Conservation (phyloP, 2,888 invertebrate genomes). For the Deilephila porcellus region DNA sequence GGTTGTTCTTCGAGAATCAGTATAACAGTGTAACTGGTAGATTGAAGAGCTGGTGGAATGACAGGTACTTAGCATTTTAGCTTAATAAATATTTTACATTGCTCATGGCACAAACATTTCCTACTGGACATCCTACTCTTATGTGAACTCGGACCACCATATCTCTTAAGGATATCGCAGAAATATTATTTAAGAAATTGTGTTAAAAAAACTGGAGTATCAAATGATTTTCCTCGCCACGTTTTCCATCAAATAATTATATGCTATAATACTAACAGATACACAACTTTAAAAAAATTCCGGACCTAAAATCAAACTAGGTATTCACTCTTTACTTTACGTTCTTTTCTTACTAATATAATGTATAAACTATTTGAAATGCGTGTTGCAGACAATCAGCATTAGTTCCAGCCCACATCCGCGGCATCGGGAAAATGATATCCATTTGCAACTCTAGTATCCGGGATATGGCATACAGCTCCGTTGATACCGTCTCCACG, state of each 20-base stretch:
- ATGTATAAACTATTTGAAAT: slow-evolving; percentile 21
- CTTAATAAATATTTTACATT: neutral
- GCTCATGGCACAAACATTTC: neutral
- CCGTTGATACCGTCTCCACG: slow-evolving; percentile 94
- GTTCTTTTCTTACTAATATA: neutral
- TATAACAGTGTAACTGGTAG: slow-evolving; percentile 68
- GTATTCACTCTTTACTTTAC: too few relatives aligned
- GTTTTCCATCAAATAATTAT: too few relatives aligned
- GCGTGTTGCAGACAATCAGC: slow-evolving; percentile 82
- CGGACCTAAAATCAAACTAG: too few relatives aligned
- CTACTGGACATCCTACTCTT: too few relatives aligned
- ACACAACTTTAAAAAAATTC: too few relatives aligned
- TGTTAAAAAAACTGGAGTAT: neutral
- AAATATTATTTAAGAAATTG: too few relatives aligned
- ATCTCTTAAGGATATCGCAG: too few relatives aligned
- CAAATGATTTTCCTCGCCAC: too few relatives aligned
- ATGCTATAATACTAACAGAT: too few relatives aligned
- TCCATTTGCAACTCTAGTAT: slow-evolving; percentile 86
- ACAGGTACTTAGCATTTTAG: slow-evolving; percentile 71
- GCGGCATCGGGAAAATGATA: slow-evolving; percentile 89
- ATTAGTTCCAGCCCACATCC: slow-evolving; percentile 90
- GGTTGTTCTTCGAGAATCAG: slow-evolving; percentile 77
- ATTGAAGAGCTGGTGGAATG: slow-evolving; percentile 85
- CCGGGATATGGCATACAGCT: slow-evolving; percentile 87
- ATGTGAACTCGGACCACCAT: too few relatives aligned